A percentile compares a stretch with the other conserved stretches of the same genome.
These are phyloP conservation scores for Theonella swinhoei DNA, from an alignment of 37 sponge, comb jelly and placozoan species.

Conservation along the genomic window DNA sequence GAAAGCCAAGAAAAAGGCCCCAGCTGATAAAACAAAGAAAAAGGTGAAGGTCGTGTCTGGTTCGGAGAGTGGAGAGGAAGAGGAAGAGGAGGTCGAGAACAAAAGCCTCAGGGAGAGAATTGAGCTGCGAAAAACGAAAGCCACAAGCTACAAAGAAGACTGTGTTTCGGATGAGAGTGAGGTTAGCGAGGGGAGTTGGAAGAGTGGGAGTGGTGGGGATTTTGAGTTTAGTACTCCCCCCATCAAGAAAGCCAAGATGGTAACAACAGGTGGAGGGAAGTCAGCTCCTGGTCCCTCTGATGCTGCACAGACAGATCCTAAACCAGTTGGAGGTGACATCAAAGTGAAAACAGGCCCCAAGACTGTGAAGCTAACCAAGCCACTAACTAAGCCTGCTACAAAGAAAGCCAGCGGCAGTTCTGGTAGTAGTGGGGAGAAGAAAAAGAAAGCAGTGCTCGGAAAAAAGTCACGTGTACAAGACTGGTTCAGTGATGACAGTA, in stretches of 20 bases:
- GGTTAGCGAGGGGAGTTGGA: constrained; percentile 1
- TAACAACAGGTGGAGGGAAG: background rate
- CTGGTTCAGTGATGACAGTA: background rate
- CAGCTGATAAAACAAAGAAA: constrained; percentile 1
- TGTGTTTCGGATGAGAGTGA: background rate
- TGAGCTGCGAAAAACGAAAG: background rate
- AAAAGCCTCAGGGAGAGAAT: background rate
- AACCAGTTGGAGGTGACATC: background rate
- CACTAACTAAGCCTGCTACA: background rate
- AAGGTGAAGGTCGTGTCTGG: background rate
- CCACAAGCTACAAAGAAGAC: background rate
- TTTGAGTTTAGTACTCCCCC: background rate
- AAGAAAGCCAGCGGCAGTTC: background rate
- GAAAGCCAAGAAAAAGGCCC: background rate
- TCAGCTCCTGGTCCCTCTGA: background rate
- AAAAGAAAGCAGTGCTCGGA: background rate
- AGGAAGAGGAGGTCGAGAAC: background rate
- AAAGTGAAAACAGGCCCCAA: background rate
- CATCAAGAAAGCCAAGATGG: background rate
- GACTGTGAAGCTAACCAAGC: background rate
- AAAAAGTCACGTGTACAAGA: background rate
- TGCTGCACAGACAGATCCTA: background rate
- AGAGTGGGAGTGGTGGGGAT: background rate
- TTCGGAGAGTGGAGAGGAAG: background rate
- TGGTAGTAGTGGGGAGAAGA: background rate